Evolutionary conservation across 2,888 invertebrate species (phyloP).

Genomic region (Caradrina kadenii): DNA sequence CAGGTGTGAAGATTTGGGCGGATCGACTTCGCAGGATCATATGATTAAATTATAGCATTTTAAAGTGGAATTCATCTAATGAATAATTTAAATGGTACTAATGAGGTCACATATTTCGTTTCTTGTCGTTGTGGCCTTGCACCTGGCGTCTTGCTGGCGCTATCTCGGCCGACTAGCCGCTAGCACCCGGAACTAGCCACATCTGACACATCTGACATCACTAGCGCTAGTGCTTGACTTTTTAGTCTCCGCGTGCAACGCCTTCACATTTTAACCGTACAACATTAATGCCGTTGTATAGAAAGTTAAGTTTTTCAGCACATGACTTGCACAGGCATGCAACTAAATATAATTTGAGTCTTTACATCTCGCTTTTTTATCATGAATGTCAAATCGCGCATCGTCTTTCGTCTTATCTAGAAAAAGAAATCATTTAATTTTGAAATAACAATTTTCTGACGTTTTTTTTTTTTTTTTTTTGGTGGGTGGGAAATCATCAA

Average conservation of each 20-base stretch:
- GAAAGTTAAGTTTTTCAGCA: constrained; percentile 33
- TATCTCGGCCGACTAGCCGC: constrained; percentile 71
- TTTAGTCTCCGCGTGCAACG: constrained; percentile 17
- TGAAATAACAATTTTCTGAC: constrained; percentile 27
- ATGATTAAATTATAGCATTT: constrained; percentile 48
- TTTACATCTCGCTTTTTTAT: constrained; percentile 2
- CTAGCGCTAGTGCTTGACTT: constrained; percentile 40
- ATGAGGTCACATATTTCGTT: constrained; percentile 75
- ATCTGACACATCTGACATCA: constrained; percentile 14
- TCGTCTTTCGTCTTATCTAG: constrained; percentile 26
- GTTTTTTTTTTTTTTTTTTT: too few species aligned
- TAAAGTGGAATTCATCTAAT: constrained; percentile 67
- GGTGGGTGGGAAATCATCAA: too few species aligned
- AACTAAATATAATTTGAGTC: constrained; percentile 1
- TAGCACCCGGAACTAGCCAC: constrained; percentile 70
- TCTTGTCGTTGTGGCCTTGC: constrained; percentile 71
- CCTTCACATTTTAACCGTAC: constrained; percentile 39
- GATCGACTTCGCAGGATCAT: constrained; percentile 54
- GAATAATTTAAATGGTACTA: constrained; percentile 72
- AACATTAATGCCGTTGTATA: constrained; percentile 30
- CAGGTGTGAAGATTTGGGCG: constrained; percentile 72
- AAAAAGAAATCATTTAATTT: constrained; percentile 25
- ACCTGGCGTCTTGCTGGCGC: constrained; percentile 72
- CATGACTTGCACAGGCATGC: constrained; percentile 14
- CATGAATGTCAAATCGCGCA: constrained; percentile 21